phyloP scores from a whole-genome alignment of 1,140 invertebrate genomes.

The Neodiprion pinetum region DNA sequence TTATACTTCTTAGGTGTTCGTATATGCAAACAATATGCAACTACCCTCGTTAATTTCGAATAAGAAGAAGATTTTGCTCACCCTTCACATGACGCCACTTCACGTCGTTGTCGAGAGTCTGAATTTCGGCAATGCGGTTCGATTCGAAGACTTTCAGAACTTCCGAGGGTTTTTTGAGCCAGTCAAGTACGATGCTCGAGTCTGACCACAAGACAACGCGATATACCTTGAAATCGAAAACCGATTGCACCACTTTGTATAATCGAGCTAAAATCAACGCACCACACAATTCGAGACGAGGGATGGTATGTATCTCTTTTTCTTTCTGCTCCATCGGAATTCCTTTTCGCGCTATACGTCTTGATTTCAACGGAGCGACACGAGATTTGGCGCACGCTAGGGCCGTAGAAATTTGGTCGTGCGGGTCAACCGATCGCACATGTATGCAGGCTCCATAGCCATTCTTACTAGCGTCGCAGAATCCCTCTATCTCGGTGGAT shows the following conservation, averaged over 20 bases:
- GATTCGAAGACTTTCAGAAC: no score
- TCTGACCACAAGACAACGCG: no score
- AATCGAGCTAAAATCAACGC: no score
- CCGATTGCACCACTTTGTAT: no score
- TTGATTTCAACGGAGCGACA: slow-evolving; percentile 29
- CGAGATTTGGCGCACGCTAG: slow-evolving; percentile 29
- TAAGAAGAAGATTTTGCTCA: slow-evolving; percentile 29
- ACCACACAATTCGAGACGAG: slow-evolving; percentile 30
- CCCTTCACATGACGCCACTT: slow-evolving; percentile 34
- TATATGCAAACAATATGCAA: no score
- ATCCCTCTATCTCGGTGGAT: slow-evolving; percentile 43
- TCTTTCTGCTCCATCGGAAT: no score
- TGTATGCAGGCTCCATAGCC: slow-evolving; percentile 50
- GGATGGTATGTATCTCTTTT: not conserved
- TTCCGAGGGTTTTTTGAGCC: no score
- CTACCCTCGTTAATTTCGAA: slow-evolving; percentile 11
- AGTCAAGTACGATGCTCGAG: no score
- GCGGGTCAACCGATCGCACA: slow-evolving; percentile 15
- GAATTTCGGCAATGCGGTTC: no score
- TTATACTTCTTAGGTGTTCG: not conserved
- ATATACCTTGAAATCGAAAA: no score
- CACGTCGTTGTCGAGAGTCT: no score
- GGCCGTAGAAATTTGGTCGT: not conserved
- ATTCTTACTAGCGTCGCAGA: slow-evolving; percentile 45
- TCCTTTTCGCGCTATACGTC: not conserved